Evolutionary conservation across 1,140 invertebrate species (phyloP).

Genomic region (Brachionus manjavacas): DNA sequence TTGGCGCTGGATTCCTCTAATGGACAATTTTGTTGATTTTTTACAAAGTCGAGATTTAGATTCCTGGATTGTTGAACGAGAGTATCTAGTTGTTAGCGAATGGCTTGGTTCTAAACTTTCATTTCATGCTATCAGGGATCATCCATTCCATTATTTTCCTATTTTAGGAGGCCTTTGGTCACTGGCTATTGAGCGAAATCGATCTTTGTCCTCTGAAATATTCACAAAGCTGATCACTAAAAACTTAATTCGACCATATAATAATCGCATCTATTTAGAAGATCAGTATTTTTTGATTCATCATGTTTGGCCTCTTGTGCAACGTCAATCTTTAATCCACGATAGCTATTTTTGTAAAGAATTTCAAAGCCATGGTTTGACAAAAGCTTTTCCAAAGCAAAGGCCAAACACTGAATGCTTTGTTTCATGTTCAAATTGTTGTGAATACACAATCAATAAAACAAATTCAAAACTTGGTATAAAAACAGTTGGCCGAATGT

Average conservation of each 20-base stretch:
- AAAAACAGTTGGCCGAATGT: background rate
- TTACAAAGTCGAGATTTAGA: slow-evolving; percentile 25
- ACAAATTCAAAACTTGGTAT: background rate
- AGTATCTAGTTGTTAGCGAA: background rate
- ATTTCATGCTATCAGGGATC: slow-evolving; percentile 34
- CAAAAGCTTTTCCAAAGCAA: background rate
- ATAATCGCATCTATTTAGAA: slow-evolving; percentile 12
- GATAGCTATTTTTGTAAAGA: slow-evolving; percentile 31
- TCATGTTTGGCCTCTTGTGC: background rate
- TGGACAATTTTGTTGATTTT: slow-evolving; percentile 27
- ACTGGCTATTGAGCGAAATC: background rate
- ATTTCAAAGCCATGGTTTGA: background rate
- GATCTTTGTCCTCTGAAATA: background rate
- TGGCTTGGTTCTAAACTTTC: slow-evolving; percentile 1
- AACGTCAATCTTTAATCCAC: background rate
- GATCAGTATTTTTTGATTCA: slow-evolving; percentile 30
- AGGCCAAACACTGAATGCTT: background rate
- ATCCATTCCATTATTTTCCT: slow-evolving; percentile 38
- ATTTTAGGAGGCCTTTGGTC: slow-evolving; percentile 33
- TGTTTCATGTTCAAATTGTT: slow-evolving; percentile 18
- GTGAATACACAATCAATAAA: background rate
- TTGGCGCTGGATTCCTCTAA: slow-evolving; percentile 30
- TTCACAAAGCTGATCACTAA: background rate
- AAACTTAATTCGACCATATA: background rate
- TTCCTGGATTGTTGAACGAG: slow-evolving; percentile 18